Evolutionary conservation across 2,888 invertebrate genomes (phyloP), one percentile per base, ranked within the genome.

Genomic region (Idaea dimidiata): DNA sequence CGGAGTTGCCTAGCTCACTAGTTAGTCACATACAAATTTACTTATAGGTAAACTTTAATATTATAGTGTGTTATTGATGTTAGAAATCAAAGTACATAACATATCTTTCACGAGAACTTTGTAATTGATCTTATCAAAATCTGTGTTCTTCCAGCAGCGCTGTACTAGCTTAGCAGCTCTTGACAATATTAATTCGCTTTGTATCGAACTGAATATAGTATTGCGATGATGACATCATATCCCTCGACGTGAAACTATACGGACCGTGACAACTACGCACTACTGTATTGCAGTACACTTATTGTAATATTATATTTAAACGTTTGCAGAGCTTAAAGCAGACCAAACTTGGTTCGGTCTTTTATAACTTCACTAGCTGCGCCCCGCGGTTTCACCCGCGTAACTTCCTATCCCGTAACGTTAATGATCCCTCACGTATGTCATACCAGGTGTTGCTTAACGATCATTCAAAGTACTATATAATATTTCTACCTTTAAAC

Each of bases 121-220:
- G 72, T 82, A 79, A 77, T 74, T 59, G 65, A 75, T 79, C 77
- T 82, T 79, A 80, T 84, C 75, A 71, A 83, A 85, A 87, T 87
- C 85, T 89, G 80, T 89, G 89, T 88, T 89, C 91, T 89, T 90
- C 89, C 88, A 88, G 74, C 88, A 88, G 74, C 80, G 80, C 82
- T 85, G 74, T 82, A 79, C 70, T 85, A 86, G 85, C 82, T 82
- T 85, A 83, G 81, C 54, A 65, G 66, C 66, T 62, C 62, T 58
- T 83, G 89, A 90, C 89, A 89, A 89, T 89, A 89, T 82, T 71
- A 62, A 69, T 62, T 76, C 67, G 66, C 72, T 73, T 71, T 63
- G 18, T 57, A 59, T 62, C 57, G 58, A 55, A 61, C 58, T 16
- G 16, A 54, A 54, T 54, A 54, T 16, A 3, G 16, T 54, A 32